Conservation (phyloP, 1,140 invertebrate genomes). For the Cataglyphis hispanica region DNA sequence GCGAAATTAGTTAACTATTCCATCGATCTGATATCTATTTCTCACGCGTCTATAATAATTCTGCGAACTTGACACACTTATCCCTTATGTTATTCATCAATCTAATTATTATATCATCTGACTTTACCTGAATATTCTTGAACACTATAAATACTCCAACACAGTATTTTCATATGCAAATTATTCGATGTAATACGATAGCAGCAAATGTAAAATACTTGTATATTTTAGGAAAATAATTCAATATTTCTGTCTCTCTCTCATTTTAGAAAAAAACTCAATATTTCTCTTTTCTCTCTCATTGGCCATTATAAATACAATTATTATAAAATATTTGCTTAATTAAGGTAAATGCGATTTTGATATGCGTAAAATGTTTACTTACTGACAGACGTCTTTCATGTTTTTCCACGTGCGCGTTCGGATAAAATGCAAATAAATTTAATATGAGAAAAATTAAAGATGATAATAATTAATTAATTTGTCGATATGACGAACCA, state of each 20-base stretch:
- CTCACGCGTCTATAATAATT: constrained; percentile 1
- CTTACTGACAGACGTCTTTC: neutral
- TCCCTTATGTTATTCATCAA: neutral
- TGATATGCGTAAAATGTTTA: neutral
- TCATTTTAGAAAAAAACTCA: neutral
- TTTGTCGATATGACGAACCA: neutral
- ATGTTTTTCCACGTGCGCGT: neutral
- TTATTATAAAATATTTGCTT: neutral
- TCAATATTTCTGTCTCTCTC: neutral
- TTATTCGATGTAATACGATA: neutral
- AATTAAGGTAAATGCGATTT: neutral
- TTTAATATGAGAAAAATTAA: constrained; percentile 1
- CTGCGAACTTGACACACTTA: neutral
- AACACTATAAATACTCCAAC: neutral
- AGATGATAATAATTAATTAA: neutral
- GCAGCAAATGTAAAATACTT: neutral
- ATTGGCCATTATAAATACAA: neutral
- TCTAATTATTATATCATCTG: neutral
- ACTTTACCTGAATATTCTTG: neutral
- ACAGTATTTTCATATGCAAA: neutral
- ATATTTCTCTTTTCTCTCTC: neutral
- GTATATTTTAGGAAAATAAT: neutral
- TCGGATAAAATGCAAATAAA: neutral
- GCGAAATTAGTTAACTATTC: constrained; percentile 42
- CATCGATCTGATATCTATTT: neutral